Percentiles rank a stretch among this genome's conserved stretches.
phyloP scores from a whole-genome alignment of 2,113 vertebrate genomes.

The Peromyscus maniculatus region DNA sequence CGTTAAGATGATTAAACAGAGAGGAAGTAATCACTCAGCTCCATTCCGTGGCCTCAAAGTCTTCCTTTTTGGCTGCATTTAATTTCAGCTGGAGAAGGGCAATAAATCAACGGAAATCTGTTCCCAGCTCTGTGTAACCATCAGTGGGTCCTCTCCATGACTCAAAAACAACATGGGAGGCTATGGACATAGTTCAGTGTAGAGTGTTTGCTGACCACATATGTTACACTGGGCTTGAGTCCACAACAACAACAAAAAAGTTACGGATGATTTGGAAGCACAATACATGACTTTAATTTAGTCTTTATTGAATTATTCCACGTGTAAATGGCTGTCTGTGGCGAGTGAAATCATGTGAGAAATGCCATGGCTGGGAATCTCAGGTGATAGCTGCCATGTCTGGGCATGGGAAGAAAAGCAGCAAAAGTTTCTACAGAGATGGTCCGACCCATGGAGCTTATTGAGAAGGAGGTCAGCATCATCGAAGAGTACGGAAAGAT shows the following conservation, averaged over 20 bases:
- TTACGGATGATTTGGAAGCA: background rate
- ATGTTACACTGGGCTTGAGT: background rate
- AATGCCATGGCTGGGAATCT: background rate
- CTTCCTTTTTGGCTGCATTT: background rate
- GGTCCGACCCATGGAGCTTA: background rate
- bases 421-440: background rate
- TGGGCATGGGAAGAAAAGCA: background rate
- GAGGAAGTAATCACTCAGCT: background rate
- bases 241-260: background rate
- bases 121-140: background rate
- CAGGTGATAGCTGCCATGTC: background rate
- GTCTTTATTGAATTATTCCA: constrained; percentile 38
- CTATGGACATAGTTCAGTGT: background rate
- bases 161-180: background rate
- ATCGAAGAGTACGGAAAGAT: background rate
- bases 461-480: background rate
- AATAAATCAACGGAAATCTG: background rate
- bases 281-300: background rate
- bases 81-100: background rate
- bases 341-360: background rate
- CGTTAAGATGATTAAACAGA: background rate
- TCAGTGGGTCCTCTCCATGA: background rate
- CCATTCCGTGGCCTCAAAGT: background rate
- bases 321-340: background rate
- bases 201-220: too few relatives aligned